Evolutionary conservation across 2,113 vertebrate species (phyloP).

Genomic region (Pao palembangensis): DNA sequence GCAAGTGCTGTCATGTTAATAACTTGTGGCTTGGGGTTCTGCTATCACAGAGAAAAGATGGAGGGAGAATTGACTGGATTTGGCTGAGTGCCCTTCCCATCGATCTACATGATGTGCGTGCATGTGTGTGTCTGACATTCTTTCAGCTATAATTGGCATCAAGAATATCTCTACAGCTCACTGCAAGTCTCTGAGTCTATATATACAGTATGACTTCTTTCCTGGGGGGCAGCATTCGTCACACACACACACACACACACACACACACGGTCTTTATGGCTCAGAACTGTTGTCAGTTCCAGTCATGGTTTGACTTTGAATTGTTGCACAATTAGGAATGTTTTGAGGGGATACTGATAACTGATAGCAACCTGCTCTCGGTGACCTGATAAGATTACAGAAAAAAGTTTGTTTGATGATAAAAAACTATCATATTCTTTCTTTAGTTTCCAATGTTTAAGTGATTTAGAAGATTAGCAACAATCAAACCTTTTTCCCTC

Average conservation of each 20-base stretch:
- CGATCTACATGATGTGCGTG: slow-evolving; percentile 43
- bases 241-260: not conserved
- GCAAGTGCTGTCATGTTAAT: no score
- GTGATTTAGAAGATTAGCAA: no score
- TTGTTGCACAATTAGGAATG: not conserved
- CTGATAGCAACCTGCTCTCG: no score
- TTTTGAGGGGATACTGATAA: no score
- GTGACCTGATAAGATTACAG: no score
- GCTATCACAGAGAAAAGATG: slow-evolving; percentile 8
- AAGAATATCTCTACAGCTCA: slow-evolving; percentile 30
- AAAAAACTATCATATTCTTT: no score
- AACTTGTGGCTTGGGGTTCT: no score
- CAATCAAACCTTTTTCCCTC: no score
- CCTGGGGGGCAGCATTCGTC: slow-evolving; percentile 5
- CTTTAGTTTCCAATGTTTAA: no score
- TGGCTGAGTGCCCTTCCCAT: slow-evolving; percentile 55
- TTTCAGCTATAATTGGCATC: slow-evolving; percentile 55
- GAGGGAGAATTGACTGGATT: slow-evolving; percentile 43
- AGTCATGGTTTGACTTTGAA: slow-evolving; percentile 19
- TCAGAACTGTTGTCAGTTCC: slow-evolving; percentile 20
- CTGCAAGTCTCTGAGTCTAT: slow-evolving; percentile 19
- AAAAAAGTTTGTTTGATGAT: no score
- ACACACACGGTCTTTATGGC: not conserved
- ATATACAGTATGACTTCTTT: slow-evolving; percentile 15
- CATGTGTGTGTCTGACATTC: slow-evolving; percentile 34